Percentiles rank a stretch among this genome's conserved stretches.
phyloP scores from a whole-genome alignment of 2,797 vertebrate species.

The Trichosurus vulpecula region DNA sequence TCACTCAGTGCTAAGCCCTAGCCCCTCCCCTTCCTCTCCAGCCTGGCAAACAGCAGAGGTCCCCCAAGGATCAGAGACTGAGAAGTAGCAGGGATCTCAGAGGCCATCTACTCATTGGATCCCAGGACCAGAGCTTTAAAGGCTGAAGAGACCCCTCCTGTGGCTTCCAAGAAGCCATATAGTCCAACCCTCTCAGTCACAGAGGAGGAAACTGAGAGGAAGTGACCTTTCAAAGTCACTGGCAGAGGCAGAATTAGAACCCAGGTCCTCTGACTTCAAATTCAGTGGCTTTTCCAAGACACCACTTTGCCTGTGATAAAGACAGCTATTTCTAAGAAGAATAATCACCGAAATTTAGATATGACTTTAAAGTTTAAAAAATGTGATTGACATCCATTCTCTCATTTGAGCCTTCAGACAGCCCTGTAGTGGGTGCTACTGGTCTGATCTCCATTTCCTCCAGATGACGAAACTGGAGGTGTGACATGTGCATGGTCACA shows the following conservation, averaged over 20 bases:
- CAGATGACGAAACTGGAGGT: background rate
- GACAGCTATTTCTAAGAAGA: background rate
- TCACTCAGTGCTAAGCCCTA: conserved; percentile 42
- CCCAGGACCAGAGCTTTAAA: background rate
- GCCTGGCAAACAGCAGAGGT: background rate
- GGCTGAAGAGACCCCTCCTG: background rate
- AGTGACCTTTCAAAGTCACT: background rate
- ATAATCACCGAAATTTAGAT: background rate
- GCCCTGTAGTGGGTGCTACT: background rate
- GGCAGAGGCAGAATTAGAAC: background rate
- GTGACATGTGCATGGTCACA: no score
- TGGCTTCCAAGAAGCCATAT: background rate
- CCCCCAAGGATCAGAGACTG: background rate
- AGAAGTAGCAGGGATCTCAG: background rate
- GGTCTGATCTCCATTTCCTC: background rate
- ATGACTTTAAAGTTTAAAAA: background rate
- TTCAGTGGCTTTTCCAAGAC: background rate
- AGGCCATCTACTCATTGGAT: background rate
- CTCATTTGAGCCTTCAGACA: background rate
- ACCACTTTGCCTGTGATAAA: background rate
- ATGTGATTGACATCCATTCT: background rate
- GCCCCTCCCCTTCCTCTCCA: background rate
- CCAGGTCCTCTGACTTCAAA: background rate
- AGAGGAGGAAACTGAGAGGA: background rate
- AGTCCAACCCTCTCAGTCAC: background rate